Base-by-base conservation (phyloP, 2,888 invertebrate species). In the Aquatica leii region DNA sequence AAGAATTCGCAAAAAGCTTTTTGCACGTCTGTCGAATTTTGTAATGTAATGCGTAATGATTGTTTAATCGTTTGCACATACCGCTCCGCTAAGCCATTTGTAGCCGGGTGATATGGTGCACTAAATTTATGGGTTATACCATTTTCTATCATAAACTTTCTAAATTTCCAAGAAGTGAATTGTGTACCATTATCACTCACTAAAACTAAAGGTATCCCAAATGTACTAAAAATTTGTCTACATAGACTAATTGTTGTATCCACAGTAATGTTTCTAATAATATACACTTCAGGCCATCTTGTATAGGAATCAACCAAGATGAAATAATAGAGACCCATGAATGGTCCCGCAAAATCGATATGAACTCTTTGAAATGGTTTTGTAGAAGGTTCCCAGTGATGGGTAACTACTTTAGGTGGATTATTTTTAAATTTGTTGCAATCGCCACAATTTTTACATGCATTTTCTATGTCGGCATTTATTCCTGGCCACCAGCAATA, bases 341-440 rank as follows among this genome's bases (percentile, higher is more conserved):
- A 12, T 41, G 75, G 75, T 64, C 75, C 73, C 56, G 74, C 73
- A 61, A 73, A 76, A 68, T 76, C 74, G 21, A 78, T 69, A 54
- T 77, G 77, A 5, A 77, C 37, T 9, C 74, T 49, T 40, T 67
- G 56, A 72, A 75, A 76, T 3, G 72, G 65, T 52, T 46, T 54
- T 12, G 57, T 59, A 2, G 73, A 69, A 43, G 63, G 66, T 46
- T 74, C 70, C 73, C 73, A 74, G 2, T 66, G 68, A 50, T 75
- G 71, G 24, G 24, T 24, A 4, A 24, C 6, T 24, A 24, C 24
- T 24, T 24, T 24, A 24, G 24, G 24, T 24, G 24, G 24, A 24
- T 3, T 62, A 11, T 12, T 49, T 6, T 21, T 40, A 21, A 62
- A 63, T 53, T 70, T 69, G 9, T 37, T 37, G 37, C 37, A 37